Base-by-base conservation (phyloP, 2,113 vertebrate species). In the Barnardius zonarius region DNA sequence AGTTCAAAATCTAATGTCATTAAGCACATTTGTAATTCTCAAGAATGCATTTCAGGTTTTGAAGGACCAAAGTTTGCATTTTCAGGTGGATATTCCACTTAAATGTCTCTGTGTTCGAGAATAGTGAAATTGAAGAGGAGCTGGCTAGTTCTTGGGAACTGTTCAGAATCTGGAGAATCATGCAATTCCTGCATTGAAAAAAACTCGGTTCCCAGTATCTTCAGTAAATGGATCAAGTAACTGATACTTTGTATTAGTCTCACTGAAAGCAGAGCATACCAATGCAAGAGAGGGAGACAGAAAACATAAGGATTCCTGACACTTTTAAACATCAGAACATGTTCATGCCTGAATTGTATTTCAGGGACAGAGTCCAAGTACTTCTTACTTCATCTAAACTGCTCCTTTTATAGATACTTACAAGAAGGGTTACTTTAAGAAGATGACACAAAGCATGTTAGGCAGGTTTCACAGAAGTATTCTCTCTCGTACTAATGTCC, bases 1-100 rank as follows among this genome's bases (percentile, higher is more conserved):
- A 74, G 70, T 85, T 88, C 55, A 63, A 95, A 90, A 90, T 43
- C 31, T 90, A 61, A 83, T 80, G 18, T 67, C 91, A 88, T 88
- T 91, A 97, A 78, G 31, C 46, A 35, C 31, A 87, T 79, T 14
- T 72, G 22, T 68, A 81, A 85, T 83, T 94, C 81, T 81, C 67
- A 69, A 78, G 33, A 55, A 76, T 46, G 70, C 25, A 2, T 72
- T 94, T 96, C 67, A 79, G 23, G 49, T 85, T 76, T 24, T 88
- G 35, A 93, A 86, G 33, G 37, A 82, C 16, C 2, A 0, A 70
- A 83, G 37, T 17, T 63, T 63, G 20, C 24, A 39, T 92, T 82
- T 87, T 81, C 64, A 79, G 39, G 9, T 23, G 30, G 70, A 70
- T 20, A 41, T 80, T 68, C 48, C 41, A 46, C 37, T 63, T 85